Evolutionary conservation across 2,797 vertebrate genomes (phyloP).

Genomic region (Tokudaia muenninki): DNA sequence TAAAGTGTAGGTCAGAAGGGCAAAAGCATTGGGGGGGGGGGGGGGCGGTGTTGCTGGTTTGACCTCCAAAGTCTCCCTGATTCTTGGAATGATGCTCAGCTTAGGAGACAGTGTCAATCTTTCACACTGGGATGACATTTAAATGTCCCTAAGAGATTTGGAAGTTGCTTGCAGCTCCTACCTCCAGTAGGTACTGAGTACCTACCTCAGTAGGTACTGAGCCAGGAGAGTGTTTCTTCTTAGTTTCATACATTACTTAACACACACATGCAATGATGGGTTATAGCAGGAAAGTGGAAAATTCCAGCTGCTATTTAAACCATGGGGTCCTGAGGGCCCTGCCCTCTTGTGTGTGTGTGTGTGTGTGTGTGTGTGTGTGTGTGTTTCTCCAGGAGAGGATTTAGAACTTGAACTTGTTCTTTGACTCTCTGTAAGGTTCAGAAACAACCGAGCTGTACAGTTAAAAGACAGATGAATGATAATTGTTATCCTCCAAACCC

Average conservation of each 20-base stretch:
- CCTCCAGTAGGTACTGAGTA: neutral
- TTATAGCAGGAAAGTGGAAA: neutral
- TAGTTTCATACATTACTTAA: neutral
- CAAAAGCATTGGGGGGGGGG: neutral
- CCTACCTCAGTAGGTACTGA: neutral
- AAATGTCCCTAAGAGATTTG: neutral
- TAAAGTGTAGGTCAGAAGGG: neutral
- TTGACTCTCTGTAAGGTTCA: neutral
- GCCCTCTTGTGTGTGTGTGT: too few relatives aligned
- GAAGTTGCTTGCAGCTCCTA: neutral
- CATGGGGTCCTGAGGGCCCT: neutral
- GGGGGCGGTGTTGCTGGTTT: neutral
- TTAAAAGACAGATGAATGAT: slow-evolving; percentile 24
- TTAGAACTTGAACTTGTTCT: neutral
- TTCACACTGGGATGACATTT: neutral
- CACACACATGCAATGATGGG: neutral
- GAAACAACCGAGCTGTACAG: neutral
- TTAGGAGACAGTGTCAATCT: neutral
- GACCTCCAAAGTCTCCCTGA: neutral
- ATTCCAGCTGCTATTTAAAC: neutral
- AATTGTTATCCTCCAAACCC: neutral
- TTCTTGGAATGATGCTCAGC: neutral
- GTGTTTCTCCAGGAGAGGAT: neutral
- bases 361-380: neutral
- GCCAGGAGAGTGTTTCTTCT: neutral